Percentiles rank a stretch among this genome's conserved stretches.
Conservation (phyloP, 2,113 vertebrate species). For the Corythoichthys intestinalis region DNA sequence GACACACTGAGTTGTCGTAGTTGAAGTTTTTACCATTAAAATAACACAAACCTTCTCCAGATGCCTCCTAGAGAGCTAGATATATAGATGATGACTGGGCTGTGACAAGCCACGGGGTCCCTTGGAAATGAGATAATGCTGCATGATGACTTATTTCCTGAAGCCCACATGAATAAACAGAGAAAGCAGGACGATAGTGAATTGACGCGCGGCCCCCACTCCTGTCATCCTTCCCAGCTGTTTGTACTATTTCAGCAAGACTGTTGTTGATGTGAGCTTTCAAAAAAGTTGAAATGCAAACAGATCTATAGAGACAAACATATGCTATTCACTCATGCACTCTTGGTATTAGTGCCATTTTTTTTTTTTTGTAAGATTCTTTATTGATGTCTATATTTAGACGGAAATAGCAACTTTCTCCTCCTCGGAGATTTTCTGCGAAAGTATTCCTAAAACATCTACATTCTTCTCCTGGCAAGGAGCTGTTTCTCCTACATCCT, state of each 20-base stretch:
- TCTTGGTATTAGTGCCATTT: slow-evolving; percentile 32
- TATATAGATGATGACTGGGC: slow-evolving; percentile 18
- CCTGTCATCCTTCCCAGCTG: slow-evolving; percentile 10
- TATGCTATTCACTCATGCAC: slow-evolving; percentile 33
- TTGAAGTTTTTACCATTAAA: slow-evolving; percentile 50
- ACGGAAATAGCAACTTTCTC: slow-evolving; percentile 16
- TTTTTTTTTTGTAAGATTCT: slow-evolving; percentile 40
- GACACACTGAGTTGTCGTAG: slow-evolving; percentile 35
- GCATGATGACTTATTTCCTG: slow-evolving; percentile 58
- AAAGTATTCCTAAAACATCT: slow-evolving; percentile 38
- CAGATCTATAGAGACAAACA: slow-evolving; percentile 39
- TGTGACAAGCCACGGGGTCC: slow-evolving; percentile 21
- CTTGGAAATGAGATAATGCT: slow-evolving; percentile 53
- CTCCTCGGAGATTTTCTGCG: slow-evolving; percentile 41
- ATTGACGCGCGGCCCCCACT: slow-evolving; percentile 5
- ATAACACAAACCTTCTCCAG: slow-evolving; percentile 52
- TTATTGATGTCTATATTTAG: slow-evolving; percentile 45
- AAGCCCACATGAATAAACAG: slow-evolving; percentile 47
- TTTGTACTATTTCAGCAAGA: slow-evolving; percentile 28
- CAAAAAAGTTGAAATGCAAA: slow-evolving; percentile 12
- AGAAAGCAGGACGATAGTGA: slow-evolving; percentile 15
- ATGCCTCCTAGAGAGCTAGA: slow-evolving; percentile 41
- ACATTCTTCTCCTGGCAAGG: slow-evolving; percentile 26
- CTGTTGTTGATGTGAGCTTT: slow-evolving; percentile 40
- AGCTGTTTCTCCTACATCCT: slow-evolving; percentile 31